These are phyloP conservation scores for Tetraodon nigroviridis DNA, from an alignment of 2,113 vertebrate species.

Conservation along the genomic window DNA sequence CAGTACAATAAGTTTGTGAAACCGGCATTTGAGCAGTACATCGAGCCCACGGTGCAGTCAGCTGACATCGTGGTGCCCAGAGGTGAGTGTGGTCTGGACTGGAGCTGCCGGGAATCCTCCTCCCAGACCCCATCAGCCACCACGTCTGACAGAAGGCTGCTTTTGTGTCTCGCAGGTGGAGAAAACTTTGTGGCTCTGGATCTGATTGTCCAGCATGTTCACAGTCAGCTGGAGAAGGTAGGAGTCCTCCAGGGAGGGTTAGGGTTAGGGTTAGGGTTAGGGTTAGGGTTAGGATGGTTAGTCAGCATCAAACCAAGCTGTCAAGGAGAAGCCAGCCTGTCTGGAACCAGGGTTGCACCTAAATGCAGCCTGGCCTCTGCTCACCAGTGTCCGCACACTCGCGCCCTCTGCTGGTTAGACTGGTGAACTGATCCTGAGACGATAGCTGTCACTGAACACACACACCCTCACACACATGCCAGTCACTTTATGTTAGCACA, in stretches of 20 bases:
- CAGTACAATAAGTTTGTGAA: constrained; percentile 92
- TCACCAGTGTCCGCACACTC: not conserved
- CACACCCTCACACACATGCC: too few relatives aligned
- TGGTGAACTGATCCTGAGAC: too few relatives aligned
- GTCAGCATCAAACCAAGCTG: too few relatives aligned
- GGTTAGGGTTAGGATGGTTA: too few relatives aligned
- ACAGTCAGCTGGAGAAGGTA: constrained; percentile 92
- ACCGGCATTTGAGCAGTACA: constrained; percentile 88
- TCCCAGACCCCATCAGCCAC: too few relatives aligned
- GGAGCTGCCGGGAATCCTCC: not conserved
- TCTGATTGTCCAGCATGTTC: constrained; percentile 87
- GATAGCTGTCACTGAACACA: too few relatives aligned
- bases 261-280: too few relatives aligned
- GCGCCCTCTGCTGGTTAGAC: constrained; percentile 16
- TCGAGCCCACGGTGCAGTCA: constrained; percentile 85
- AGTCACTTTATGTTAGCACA: too few relatives aligned
- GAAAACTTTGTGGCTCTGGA: constrained; percentile 88
- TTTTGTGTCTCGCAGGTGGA: constrained; percentile 71
- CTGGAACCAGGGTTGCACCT: too few relatives aligned
- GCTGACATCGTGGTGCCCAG: constrained; percentile 89
- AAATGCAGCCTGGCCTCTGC: too few relatives aligned
- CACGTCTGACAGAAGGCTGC: not conserved
- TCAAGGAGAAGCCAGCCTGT: too few relatives aligned
- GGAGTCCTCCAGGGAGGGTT: not conserved
- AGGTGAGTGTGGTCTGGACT: constrained; percentile 66